Conservation (phyloP, 1,140 invertebrate genomes). For the Drosophila persimilis region DNA sequence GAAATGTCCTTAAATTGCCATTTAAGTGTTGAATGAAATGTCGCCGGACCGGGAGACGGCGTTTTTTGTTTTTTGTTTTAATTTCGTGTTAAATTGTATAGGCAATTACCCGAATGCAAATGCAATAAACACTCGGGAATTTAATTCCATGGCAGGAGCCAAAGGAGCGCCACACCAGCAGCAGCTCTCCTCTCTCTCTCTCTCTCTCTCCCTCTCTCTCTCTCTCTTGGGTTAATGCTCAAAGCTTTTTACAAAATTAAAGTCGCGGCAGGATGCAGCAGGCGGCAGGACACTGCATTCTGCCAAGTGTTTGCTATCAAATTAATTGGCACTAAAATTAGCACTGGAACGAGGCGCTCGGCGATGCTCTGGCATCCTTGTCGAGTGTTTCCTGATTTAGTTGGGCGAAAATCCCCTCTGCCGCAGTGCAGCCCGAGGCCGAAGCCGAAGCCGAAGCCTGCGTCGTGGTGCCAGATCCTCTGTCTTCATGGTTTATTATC, state of each 20-base stretch:
- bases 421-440: neutral
- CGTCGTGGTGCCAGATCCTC: neutral
- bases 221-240: neutral
- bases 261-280: slow-evolving; percentile 15
- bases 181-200: slow-evolving; percentile 16
- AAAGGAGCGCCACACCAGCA: slow-evolving; percentile 39
- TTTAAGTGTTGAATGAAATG: slow-evolving; percentile 73
- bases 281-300: slow-evolving; percentile 41
- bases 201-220: slow-evolving; percentile 10
- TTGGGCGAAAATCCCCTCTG: slow-evolving; percentile 5
- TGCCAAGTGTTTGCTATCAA: slow-evolving; percentile 76
- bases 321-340: slow-evolving; percentile 81
- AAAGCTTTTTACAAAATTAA: slow-evolving; percentile 78
- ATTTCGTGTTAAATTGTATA: slow-evolving; percentile 79
- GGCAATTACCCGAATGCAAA: slow-evolving; percentile 73
- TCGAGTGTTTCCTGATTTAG: slow-evolving; percentile 50
- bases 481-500: too few species aligned
- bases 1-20: slow-evolving; percentile 68
- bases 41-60: slow-evolving; percentile 7
- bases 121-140: slow-evolving; percentile 73
- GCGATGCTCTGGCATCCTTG: slow-evolving; percentile 16
- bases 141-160: slow-evolving; percentile 69
- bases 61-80: slow-evolving; percentile 37
- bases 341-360: slow-evolving; percentile 30
- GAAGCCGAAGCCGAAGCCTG: too few species aligned